Evolutionary conservation across 2,888 invertebrate genomes (phyloP), one percentile per base, ranked within the genome.

Genomic region (Conus canariensis): DNA sequence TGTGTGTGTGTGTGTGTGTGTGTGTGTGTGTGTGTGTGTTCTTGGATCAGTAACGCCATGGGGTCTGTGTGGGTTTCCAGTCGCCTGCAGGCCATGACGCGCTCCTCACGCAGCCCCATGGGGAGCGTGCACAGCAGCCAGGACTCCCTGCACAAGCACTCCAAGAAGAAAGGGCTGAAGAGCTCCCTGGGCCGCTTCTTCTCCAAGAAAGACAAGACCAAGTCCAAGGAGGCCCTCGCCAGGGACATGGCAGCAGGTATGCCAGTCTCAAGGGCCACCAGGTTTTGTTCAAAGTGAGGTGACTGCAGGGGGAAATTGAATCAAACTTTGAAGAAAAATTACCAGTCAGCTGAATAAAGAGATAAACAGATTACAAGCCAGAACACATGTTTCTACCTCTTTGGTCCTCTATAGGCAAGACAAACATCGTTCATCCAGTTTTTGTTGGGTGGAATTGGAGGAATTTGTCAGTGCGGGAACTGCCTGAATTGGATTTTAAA

Each of bases 131-230:
- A 98, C 97, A 98, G 98, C 97, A 98, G 98, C 96, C 99, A 99
- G 97, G 99, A 99, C 97, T 99, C 98, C 90, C 97, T 99, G 94
- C 97, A 97, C 92, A 96, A 96, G 94, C 95, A 95, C 91, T 93
- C 94, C 90, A 95, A 95, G 93, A 99, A 99, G 96, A 98, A 99
- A 94, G 99, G 99, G 93, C 98, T 99, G 96, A 99, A 99, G 97
- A 98, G 98, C 93, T 99, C 99, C 88, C 97, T 99, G 90, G 99
- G 99, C 30, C 97, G 99, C 95, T 98, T 99, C 97, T 99, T 99
- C 97, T 99, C 99, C 96, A 99, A 99, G 97, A 99, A 99, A 96
- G 99, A 99, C 95, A 99, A 99, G 92, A 94, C 92, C 70, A 98
- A 98, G 97, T 97, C 98, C 85, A 98, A 98, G 94, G 98, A 98